Conservation (phyloP, 2,888 invertebrate species). For the Watsonalla binaria region DNA sequence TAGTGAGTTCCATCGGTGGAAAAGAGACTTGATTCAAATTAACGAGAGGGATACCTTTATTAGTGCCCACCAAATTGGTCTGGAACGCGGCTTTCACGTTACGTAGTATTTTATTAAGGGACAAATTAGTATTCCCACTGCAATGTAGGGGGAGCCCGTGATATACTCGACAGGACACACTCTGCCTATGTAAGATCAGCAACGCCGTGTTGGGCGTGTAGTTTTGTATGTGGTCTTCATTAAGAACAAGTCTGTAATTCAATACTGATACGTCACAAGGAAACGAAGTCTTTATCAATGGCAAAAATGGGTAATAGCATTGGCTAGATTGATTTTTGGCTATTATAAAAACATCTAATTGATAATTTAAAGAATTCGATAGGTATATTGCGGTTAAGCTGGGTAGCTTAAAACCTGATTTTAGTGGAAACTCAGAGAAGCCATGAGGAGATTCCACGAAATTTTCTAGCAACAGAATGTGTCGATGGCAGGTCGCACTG, state of each 20-base stretch:
- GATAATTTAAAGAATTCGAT: slow-evolving; percentile 41
- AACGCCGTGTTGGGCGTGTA: slow-evolving; percentile 38
- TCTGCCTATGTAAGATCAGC: slow-evolving; percentile 52
- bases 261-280: slow-evolving; percentile 61
- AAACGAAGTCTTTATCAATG: slow-evolving; percentile 52
- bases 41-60: slow-evolving; percentile 36
- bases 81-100: slow-evolving; percentile 43
- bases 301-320: slow-evolving; percentile 50
- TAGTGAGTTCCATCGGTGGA: slow-evolving; percentile 55
- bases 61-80: slow-evolving; percentile 62
- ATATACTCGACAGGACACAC: slow-evolving; percentile 46
- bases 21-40: slow-evolving; percentile 44
- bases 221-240: slow-evolving; percentile 22
- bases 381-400: slow-evolving; percentile 50
- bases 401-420: slow-evolving; percentile 37
- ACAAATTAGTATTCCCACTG: slow-evolving; percentile 38
- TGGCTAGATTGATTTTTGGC: slow-evolving; percentile 36
- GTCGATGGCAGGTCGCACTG: slow-evolving; percentile 78
- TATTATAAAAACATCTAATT: slow-evolving; percentile 50
- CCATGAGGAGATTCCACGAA: slow-evolving; percentile 21
- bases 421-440: slow-evolving; percentile 8
- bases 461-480: slow-evolving; percentile 58
- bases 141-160: slow-evolving; percentile 33
- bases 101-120: slow-evolving; percentile 46
- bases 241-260: slow-evolving; percentile 46